Conservation (phyloP, 2,888 invertebrate genomes). For the Periphyllus acericola region DNA sequence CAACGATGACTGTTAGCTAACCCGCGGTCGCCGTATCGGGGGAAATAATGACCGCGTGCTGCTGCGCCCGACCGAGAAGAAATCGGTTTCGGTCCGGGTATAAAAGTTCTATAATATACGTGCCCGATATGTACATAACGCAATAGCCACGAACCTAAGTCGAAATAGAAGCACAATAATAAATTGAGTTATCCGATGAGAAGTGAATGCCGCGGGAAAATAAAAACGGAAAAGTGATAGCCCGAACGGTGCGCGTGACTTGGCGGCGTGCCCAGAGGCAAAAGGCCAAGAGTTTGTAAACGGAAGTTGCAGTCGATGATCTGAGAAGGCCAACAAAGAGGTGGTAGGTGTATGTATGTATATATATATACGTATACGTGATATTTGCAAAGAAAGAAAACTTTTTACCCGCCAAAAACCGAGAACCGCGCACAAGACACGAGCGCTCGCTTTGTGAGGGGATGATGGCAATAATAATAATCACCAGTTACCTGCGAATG, state of each 20-base stretch:
- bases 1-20: neutral
- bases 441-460: too few relatives aligned
- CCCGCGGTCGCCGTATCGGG: too few relatives aligned
- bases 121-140: too few relatives aligned
- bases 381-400: constrained; percentile 11
- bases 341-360: too few relatives aligned
- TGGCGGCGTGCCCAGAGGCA: constrained; percentile 14
- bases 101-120: too few relatives aligned
- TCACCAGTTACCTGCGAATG: too few relatives aligned
- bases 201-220: neutral
- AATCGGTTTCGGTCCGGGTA: too few relatives aligned
- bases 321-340: neutral
- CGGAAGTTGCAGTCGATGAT: constrained; percentile 11
- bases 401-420: neutral
- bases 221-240: constrained; percentile 10
- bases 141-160: too few relatives aligned
- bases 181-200: neutral
- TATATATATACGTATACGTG: neutral
- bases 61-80: neutral
- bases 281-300: constrained; percentile 29
- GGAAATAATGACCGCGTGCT: too few relatives aligned
- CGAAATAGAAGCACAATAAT: neutral
- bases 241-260: neutral
- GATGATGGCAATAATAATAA: too few relatives aligned
- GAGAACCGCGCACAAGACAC: neutral